Percentiles rank a stretch among this genome's conserved stretches.
phyloP scores from a whole-genome alignment of 1,140 invertebrate species.

The Trichonephila clavipes region DNA sequence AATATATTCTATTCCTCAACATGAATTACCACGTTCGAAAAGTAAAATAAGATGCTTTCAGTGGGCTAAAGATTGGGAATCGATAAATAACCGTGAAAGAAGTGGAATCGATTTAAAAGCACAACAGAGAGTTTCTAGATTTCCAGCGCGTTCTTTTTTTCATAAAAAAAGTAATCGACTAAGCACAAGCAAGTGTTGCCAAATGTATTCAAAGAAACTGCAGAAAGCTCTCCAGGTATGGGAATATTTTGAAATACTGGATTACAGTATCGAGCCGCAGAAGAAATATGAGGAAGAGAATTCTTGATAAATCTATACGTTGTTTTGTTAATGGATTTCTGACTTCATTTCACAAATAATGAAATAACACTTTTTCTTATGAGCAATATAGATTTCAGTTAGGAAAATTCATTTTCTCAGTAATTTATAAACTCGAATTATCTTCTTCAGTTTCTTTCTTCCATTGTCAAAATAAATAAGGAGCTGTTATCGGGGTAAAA shows the following conservation, averaged over 20 bases:
- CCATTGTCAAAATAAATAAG: no score
- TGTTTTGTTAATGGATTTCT: neutral
- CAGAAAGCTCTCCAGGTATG: neutral
- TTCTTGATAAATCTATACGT: neutral
- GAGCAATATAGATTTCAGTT: no score
- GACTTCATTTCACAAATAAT: neutral
- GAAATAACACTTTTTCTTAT: neutral
- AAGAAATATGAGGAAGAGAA: neutral
- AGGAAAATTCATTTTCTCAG: no score
- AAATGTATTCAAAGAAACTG: neutral
- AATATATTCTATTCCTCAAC: conserved; percentile 32
- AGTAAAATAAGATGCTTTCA: neutral
- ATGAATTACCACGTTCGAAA: conserved; percentile 3
- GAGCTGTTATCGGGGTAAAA: no score
- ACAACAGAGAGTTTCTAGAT: neutral
- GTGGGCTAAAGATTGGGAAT: neutral
- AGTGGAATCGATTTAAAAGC: neutral
- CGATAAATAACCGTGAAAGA: neutral
- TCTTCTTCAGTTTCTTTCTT: no score
- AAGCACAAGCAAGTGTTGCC: neutral
- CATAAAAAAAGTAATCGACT: neutral
- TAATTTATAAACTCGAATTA: no score
- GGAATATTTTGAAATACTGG: neutral
- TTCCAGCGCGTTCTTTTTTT: neutral
- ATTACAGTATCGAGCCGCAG: neutral